These are phyloP conservation scores for Phoebastria nigripes DNA, from an alignment of 2,797 vertebrate genomes.

Conservation along the genomic window DNA sequence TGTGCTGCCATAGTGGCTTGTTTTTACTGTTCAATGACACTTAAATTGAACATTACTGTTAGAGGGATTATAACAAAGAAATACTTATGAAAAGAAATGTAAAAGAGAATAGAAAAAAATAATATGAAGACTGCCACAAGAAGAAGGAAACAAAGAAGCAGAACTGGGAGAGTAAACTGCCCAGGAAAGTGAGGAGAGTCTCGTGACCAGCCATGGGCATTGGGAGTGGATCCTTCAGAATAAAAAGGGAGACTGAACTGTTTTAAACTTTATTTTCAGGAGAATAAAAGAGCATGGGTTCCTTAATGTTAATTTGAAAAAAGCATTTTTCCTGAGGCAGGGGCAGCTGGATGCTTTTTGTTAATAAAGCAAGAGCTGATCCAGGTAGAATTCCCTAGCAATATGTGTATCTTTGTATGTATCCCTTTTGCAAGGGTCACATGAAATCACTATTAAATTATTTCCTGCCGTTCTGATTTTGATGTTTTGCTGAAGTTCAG, in stretches of 20 bases:
- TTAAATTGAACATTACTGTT: background rate
- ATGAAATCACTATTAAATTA: background rate
- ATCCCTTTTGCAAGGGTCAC: background rate
- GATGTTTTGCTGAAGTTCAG: conserved; percentile 1
- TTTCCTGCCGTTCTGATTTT: background rate
- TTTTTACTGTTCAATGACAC: background rate
- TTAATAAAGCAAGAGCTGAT: background rate
- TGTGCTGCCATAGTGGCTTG: background rate
- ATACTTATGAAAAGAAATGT: background rate
- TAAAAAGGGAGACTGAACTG: background rate
- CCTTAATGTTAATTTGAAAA: background rate
- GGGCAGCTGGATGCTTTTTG: background rate
- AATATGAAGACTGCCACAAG: background rate
- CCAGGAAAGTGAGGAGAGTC: background rate
- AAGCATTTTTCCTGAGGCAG: background rate
- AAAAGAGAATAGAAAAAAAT: background rate
- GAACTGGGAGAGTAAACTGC: background rate
- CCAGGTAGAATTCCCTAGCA: background rate
- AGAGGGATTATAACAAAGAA: background rate
- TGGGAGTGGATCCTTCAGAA: background rate
- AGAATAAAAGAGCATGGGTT: background rate
- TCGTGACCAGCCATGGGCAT: background rate
- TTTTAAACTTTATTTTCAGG: background rate
- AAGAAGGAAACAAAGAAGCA: background rate
- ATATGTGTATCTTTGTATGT: background rate